Conservation (phyloP, 2,888 invertebrate species). For the Pelosia muscerda region DNA sequence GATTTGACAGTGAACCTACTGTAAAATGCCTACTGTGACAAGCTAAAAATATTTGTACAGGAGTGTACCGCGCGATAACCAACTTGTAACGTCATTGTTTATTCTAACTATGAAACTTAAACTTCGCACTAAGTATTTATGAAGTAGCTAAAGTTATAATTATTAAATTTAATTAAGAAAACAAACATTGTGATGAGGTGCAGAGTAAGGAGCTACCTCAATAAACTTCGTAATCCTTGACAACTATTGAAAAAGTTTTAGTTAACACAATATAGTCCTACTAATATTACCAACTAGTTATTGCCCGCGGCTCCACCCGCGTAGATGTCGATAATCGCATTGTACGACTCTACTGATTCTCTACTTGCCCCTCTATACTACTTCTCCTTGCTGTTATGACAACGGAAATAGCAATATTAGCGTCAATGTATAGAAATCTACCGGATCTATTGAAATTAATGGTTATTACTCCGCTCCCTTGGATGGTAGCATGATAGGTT, state of each 20-base stretch:
- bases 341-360: too few species aligned
- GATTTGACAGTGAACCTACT: conserved; percentile 1
- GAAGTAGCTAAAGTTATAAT: conserved; percentile 5
- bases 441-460: too few species aligned
- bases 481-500: too few species aligned
- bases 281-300: too few species aligned
- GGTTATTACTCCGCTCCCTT: too few species aligned
- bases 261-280: not conserved
- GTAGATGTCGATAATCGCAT: too few species aligned
- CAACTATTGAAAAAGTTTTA: not conserved
- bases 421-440: too few species aligned
- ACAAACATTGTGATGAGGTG: not conserved
- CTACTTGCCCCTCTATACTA: too few species aligned
- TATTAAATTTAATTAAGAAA: conserved; percentile 4
- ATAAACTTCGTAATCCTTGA: not conserved
- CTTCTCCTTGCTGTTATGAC: too few species aligned
- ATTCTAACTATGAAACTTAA: conserved; percentile 3
- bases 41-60: not conserved
- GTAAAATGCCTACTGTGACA: conserved; percentile 5
- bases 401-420: too few species aligned
- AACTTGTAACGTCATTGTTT: conserved; percentile 16
- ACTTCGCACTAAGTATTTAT: conserved; percentile 1
- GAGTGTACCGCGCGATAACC: conserved; percentile 8
- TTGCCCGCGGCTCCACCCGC: too few species aligned
- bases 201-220: not conserved